Evolutionary conservation across 2,113 vertebrate species (phyloP).

Genomic region (Progne subis): DNA sequence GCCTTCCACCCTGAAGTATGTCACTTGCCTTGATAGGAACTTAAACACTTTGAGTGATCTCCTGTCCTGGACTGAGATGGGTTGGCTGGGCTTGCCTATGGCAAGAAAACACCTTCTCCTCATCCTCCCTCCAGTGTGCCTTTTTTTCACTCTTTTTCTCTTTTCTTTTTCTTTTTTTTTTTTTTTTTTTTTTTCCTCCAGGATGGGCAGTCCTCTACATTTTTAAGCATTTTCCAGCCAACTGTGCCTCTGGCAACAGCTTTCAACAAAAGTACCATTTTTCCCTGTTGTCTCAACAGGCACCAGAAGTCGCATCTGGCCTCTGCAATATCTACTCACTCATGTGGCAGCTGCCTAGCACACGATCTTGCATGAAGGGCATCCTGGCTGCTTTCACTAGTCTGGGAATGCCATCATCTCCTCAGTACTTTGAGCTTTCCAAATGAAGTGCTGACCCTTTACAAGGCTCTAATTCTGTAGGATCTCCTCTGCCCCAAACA

Average conservation of each 20-base stretch:
- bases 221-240: neutral
- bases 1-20: neutral
- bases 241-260: neutral
- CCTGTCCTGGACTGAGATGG: neutral
- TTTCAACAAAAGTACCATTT: neutral
- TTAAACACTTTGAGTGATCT: neutral
- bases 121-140: neutral
- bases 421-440: neutral
- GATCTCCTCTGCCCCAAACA: neutral
- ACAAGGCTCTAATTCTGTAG: neutral
- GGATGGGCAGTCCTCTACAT: neutral
- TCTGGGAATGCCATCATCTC: neutral
- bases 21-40: neutral
- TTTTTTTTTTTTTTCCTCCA: neutral
- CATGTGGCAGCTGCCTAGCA: neutral
- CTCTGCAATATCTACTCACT: neutral
- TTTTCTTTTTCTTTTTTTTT: too few relatives aligned
- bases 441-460: neutral
- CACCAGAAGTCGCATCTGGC: neutral
- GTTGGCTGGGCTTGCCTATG: neutral
- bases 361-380: rapidly evolving
- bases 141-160: too few relatives aligned
- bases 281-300: neutral
- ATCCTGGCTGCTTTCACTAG: neutral
- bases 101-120: neutral